These are phyloP conservation scores for Copidosoma aretas DNA, from an alignment of 2,888 invertebrate genomes.

Conservation along the genomic window DNA sequence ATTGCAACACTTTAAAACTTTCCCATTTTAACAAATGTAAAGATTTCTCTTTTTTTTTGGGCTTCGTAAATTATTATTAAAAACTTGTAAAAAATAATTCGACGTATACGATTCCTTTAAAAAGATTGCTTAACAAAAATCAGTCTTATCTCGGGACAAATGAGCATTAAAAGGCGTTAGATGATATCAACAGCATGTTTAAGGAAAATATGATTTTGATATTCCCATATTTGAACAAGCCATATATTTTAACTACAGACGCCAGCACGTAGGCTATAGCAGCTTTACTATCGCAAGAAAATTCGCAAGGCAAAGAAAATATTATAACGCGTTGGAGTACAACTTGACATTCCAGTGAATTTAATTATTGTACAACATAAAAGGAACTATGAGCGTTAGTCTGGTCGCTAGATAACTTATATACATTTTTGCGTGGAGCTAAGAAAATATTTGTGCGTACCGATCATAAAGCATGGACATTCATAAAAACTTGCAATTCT, in stretches of 20 bases:
- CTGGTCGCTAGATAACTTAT: not conserved
- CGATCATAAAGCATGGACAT: not conserved
- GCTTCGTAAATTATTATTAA: not conserved
- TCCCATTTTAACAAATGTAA: no score
- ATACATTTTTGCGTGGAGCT: not conserved
- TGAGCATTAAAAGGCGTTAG: not conserved
- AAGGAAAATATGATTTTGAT: not conserved
- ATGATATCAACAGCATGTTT: not conserved
- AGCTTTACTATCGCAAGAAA: not conserved
- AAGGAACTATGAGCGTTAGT: not conserved
- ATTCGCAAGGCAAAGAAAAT: no score
- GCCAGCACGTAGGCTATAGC: not conserved
- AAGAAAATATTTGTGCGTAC: not conserved
- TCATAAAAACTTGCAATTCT: not conserved
- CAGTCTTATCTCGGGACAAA: not conserved
- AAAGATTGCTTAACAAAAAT: not conserved
- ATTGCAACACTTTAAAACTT: no score
- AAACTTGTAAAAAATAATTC: not conserved
- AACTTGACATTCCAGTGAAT: not conserved
- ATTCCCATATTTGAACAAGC: not conserved
- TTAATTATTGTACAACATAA: not conserved
- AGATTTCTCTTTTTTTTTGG: no score
- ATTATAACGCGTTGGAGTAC: not conserved
- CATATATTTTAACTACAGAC: not conserved
- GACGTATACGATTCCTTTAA: not conserved